Evolutionary conservation across 1,140 invertebrate genomes (phyloP).

Genomic region (Acromyrmex heyeri): DNA sequence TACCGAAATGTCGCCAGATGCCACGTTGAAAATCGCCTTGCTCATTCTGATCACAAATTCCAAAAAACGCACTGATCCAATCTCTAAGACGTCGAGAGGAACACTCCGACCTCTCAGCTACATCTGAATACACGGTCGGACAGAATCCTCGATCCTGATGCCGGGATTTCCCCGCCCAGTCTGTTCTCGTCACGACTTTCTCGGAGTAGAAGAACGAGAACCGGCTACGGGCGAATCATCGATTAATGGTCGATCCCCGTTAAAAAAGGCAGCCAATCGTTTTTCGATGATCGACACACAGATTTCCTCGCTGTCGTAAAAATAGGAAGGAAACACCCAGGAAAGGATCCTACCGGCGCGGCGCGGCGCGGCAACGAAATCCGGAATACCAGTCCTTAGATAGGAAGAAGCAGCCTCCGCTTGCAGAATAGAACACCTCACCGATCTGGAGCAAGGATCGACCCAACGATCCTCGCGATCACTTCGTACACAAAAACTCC

Average conservation of each 20-base stretch:
- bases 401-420: not conserved
- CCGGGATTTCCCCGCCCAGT: conserved; percentile 17
- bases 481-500: conserved; percentile 3
- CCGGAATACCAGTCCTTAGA: not conserved
- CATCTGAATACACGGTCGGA: not conserved
- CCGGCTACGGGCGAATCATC: not conserved
- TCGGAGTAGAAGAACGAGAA: not conserved
- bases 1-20: conserved; percentile 21
- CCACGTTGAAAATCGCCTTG: conserved; percentile 33
- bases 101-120: not conserved
- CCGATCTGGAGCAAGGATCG: conserved; percentile 14
- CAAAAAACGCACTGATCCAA: not conserved
- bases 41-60: conserved; percentile 13
- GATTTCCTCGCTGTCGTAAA: not conserved
- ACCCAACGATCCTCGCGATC: conserved; percentile 14
- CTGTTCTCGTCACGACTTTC: not conserved
- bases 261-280: not conserved
- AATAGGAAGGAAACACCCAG: not conserved
- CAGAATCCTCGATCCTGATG: conserved; percentile 22
- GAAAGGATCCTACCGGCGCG: conserved; percentile 9
- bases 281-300: not conserved
- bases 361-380: not conserved
- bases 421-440: conserved; percentile 22
- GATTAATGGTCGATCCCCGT: conserved; percentile 1
- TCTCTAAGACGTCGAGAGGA: not conserved